Base-by-base conservation (phyloP, 1,140 invertebrate genomes). In the Pseudomyrmex flavicornis region DNA sequence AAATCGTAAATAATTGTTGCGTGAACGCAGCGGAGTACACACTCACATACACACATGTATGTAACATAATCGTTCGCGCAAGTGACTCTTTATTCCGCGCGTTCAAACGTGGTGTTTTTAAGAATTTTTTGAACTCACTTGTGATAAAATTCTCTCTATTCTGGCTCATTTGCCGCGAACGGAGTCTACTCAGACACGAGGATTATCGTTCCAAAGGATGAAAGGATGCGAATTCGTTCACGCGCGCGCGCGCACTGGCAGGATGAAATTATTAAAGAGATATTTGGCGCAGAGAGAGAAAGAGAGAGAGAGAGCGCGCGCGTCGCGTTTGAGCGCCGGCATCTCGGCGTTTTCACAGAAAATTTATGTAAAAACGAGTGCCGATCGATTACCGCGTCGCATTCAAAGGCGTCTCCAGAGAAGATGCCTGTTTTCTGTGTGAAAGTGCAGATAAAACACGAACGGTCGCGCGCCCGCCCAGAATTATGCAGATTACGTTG, bases 221-320 rank as follows among this genome's bases (percentile, higher is more conserved):
- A 80, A 80, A 80, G 66, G 76, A 80, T 80, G 72, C 54, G 76
- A 61, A 59, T 59, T 63, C 46, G 58, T 8, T 20, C 48, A 15
- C 22, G 3, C 59, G 26, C 69, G 26, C 69, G 74, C 61, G n/a
- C 59, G 59, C 59, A 26, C 54, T 13, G 20, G n/a, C 12, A 10
- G 35, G 76, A 72, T 80, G 76, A 80, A 80, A 80, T 80, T 80
- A 80, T 80, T 72, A 80, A 80, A 80, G 76, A 70, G 76, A 80
- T 72, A 72, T 80, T 80, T 66, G 66, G 65, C 54, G 63, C 13
- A 15, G 13, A 13, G 65, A 35, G 35, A 35, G 35, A 35, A 3
- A 35, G 26, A 35, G 26, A 35, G 5, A 35, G 35, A 35, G 35
- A 35, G 35, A 35, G 35, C 5, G 35, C 35, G 35, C 35, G 35